Conservation (phyloP, 64 coral and sea anemone species). For the Dendronephthya gigantea region DNA sequence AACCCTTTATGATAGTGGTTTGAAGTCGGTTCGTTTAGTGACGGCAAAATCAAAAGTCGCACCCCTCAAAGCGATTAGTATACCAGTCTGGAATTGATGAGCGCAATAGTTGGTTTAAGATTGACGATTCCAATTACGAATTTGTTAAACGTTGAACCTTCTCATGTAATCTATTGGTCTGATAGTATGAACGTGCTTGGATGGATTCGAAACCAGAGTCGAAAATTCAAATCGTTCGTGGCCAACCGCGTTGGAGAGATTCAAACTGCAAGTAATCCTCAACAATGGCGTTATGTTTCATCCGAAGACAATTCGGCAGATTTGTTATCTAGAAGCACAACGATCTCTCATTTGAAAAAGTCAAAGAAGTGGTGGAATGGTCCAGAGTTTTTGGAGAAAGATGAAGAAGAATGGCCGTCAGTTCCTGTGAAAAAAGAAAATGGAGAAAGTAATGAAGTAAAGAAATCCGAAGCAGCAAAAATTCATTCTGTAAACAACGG, state of each 20-base stretch:
- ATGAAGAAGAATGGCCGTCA: neutral
- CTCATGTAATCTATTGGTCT: neutral
- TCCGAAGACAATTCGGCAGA: conserved; percentile 12
- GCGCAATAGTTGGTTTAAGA: conserved; percentile 19
- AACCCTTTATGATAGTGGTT: neutral
- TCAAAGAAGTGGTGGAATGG: neutral
- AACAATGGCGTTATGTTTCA: conserved; percentile 23
- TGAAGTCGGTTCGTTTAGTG: neutral
- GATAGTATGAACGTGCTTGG: conserved; percentile 40
- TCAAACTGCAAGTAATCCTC: conserved; percentile 27
- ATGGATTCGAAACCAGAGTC: conserved; percentile 28
- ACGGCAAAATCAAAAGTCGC: neutral
- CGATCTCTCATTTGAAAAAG: neutral
- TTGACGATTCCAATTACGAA: conserved; percentile 20
- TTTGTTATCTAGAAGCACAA: conserved; percentile 10
- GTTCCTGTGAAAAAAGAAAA: neutral
- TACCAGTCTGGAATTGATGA: conserved; percentile 16
- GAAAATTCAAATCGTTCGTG: conserved; percentile 35
- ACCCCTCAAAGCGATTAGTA: neutral
- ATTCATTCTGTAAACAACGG: neutral
- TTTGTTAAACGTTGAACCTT: neutral
- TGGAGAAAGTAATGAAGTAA: neutral
- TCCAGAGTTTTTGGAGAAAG: neutral
- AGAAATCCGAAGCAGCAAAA: neutral
- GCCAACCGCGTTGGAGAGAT: conserved; percentile 36